phyloP scores from a whole-genome alignment of 23 tunicate species.

The Trididemnum miniatum region DNA sequence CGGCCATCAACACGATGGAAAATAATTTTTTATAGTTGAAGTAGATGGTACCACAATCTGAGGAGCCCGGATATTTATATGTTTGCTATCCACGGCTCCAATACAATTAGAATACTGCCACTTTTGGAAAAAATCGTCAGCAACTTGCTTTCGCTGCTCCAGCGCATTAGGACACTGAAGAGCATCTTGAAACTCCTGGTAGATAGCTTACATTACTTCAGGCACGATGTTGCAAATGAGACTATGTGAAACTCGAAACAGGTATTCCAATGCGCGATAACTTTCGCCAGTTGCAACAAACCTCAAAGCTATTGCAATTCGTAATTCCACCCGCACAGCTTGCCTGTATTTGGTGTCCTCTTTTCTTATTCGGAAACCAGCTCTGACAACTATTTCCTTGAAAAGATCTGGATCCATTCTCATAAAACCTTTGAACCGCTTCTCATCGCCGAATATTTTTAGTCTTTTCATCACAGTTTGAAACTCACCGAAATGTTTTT shows the following conservation, averaged over 20 bases:
- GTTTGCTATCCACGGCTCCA: neutral
- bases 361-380: too few relatives aligned
- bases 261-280: neutral
- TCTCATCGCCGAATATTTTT: too few relatives aligned
- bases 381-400: too few relatives aligned
- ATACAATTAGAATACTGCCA: neutral
- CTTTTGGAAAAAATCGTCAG: neutral
- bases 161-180: neutral
- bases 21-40: neutral
- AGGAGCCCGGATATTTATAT: neutral
- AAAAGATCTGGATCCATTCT: too few relatives aligned
- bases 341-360: too few relatives aligned
- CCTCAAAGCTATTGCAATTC: neutral
- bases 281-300: neutral
- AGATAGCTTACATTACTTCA: neutral
- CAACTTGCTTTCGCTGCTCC: neutral
- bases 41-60: neutral
- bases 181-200: neutral
- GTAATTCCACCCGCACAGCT: too few relatives aligned
- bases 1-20: neutral
- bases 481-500: too few relatives aligned
- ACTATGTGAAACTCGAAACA: neutral
- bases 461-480: too few relatives aligned
- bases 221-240: too few relatives aligned
- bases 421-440: too few relatives aligned